These are phyloP conservation scores for Sesamia inferens DNA, from an alignment of 2,888 invertebrate species.

Conservation along the genomic window DNA sequence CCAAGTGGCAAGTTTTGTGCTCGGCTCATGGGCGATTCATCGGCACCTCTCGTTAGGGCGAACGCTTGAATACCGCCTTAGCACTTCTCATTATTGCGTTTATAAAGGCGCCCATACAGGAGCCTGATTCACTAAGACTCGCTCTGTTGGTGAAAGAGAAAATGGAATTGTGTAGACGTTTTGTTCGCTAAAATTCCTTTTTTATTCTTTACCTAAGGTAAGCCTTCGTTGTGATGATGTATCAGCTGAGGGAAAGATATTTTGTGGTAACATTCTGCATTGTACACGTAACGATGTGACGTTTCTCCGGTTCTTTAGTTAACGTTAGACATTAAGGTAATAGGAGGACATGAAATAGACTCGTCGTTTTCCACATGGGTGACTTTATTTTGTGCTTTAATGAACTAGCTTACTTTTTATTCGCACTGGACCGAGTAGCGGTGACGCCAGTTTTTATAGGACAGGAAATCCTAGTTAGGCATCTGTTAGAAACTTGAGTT, in stretches of 20 bases:
- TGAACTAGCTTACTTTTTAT: slow-evolving; percentile 68
- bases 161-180: slow-evolving; percentile 88
- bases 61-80: slow-evolving; percentile 87
- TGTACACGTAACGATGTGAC: slow-evolving; percentile 76
- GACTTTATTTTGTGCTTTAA: slow-evolving; percentile 60
- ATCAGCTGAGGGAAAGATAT: slow-evolving; percentile 71
- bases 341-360: slow-evolving; percentile 66
- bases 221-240: slow-evolving; percentile 70
- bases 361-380: slow-evolving; percentile 64
- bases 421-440: slow-evolving; percentile 49
- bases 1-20: slow-evolving; percentile 88
- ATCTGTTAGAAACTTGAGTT: slow-evolving; percentile 60
- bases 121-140: slow-evolving; percentile 87
- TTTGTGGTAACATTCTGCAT: slow-evolving; percentile 76
- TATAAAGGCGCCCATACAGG: slow-evolving; percentile 88
- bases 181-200: slow-evolving; percentile 83
- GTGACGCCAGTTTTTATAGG: slow-evolving; percentile 63
- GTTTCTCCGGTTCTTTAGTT: slow-evolving; percentile 69
- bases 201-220: slow-evolving; percentile 76
- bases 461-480: slow-evolving; percentile 69
- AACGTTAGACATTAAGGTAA: slow-evolving; percentile 73
- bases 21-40: slow-evolving; percentile 87
- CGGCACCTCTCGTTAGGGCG: slow-evolving; percentile 86
- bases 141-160: slow-evolving; percentile 87
- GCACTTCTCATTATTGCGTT: slow-evolving; percentile 90